Evolutionary conservation across 2,797 vertebrate species (phyloP), one percentile per base, ranked within the genome.

Genomic region (Columba guinea): DNA sequence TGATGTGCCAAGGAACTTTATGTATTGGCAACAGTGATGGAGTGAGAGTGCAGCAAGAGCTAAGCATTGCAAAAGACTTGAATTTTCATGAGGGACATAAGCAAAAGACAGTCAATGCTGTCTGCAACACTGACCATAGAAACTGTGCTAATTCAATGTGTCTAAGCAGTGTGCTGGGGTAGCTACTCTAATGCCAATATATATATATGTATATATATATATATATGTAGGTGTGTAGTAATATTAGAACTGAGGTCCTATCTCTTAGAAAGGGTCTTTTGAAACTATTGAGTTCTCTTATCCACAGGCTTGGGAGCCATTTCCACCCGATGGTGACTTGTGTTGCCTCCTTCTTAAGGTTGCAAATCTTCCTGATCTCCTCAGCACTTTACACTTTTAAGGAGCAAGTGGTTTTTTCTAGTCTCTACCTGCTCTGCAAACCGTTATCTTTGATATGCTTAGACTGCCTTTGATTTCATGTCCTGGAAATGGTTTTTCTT

Each of bases 21-120:
- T 91, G 78, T 95, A 95, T 97, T 96, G 95, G 95, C 92, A 96
- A 75, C 95, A 94, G 76, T 94, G 94, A 97, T 95, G 94, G 95
- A 97, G 91, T 91, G 94, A 95, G 95, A 95, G 92, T 67, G 85
- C 82, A 92, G 93, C 77, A 80, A 89, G 90, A 96, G 84, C 92
- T 94, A 89, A 96, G 86, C 56, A 10, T 76, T 48, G 83, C 86
- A 80, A 89, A 91, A 84, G 89, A 86, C 94, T 58, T 94, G 94
- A 84, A 94, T 96, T 95, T 94, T 96, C 90, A 95, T 94, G 87
- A 95, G 84, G 84, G 86, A 77, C 74, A 26, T 75, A 64, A 87
- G 90, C 70, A 93, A 84, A 94, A 93, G 78, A 62, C 55, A 84
- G 69, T 55, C 62, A 63, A 16, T 3, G 8, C 68, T 91, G 73